These are phyloP conservation scores for Diarsia rubi DNA, from an alignment of 2,888 invertebrate genomes.

Conservation along the genomic window DNA sequence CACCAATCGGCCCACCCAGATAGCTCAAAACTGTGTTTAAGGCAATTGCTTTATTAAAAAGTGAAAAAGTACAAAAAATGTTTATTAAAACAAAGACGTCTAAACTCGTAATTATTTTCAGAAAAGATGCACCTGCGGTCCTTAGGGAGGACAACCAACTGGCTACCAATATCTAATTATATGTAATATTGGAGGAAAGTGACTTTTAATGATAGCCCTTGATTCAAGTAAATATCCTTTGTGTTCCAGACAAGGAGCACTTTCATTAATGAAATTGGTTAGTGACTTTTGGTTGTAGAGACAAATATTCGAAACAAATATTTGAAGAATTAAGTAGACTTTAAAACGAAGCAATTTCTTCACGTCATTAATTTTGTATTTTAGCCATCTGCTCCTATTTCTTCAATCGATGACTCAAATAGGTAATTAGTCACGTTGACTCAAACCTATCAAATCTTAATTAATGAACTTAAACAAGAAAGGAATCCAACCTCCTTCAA, in stretches of 20 bases:
- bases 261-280: not conserved
- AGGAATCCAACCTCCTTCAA: slow-evolving; percentile 18
- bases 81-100: slow-evolving; percentile 67
- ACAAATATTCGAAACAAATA: slow-evolving; percentile 9
- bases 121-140: slow-evolving; percentile 59
- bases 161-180: slow-evolving; percentile 59
- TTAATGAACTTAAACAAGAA: slow-evolving; percentile 15
- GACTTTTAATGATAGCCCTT: slow-evolving; percentile 20
- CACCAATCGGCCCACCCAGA: slow-evolving; percentile 77
- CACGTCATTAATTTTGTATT: not conserved
- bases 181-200: slow-evolving; percentile 39
- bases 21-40: slow-evolving; percentile 69
- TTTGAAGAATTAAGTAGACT: not conserved
- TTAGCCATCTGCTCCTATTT: not conserved
- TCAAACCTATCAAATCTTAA: not conserved
- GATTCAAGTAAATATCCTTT: slow-evolving; percentile 7
- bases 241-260: not conserved
- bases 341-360: not conserved
- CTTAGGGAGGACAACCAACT: slow-evolving; percentile 44
- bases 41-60: slow-evolving; percentile 71
- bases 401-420: too few relatives aligned
- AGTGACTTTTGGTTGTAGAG: not conserved
- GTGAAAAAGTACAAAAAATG: slow-evolving; percentile 60
- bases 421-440: not conserved
- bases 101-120: slow-evolving; percentile 61